These are phyloP conservation scores for Gymnorhina tibicen DNA, from an alignment of 2,113 vertebrate genomes.

Conservation along the genomic window DNA sequence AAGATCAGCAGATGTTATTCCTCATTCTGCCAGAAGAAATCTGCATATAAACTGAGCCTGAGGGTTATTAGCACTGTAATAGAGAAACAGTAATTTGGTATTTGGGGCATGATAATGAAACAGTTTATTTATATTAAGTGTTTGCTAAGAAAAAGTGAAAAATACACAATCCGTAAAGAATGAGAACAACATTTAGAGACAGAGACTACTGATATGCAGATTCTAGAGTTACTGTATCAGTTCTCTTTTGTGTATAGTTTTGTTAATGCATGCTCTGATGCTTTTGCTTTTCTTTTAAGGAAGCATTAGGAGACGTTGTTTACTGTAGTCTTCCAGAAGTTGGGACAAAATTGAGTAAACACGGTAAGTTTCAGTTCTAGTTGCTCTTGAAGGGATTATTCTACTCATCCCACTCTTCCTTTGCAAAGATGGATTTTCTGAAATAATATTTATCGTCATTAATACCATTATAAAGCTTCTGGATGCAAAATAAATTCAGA, in stretches of 20 bases:
- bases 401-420: background rate
- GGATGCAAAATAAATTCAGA: background rate
- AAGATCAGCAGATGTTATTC: background rate
- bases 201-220: background rate
- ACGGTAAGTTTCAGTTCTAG: slow-evolving; percentile 75
- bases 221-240: background rate
- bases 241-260: background rate
- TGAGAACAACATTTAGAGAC: background rate
- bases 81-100: background rate
- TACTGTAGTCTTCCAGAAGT: slow-evolving; percentile 96
- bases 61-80: background rate
- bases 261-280: background rate
- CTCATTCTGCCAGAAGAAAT: background rate
- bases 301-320: slow-evolving; percentile 94
- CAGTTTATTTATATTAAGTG: background rate
- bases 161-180: background rate
- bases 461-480: background rate
- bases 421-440: background rate
- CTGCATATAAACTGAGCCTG: background rate
- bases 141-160: background rate
- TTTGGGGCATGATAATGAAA: background rate
- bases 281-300: slow-evolving; percentile 72
- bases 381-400: background rate
- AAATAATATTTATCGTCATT: background rate
- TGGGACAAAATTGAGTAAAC: slow-evolving; percentile 88